Conservation (phyloP, 2,888 invertebrate genomes). For the Sinodicranocentrus sp. region DNA sequence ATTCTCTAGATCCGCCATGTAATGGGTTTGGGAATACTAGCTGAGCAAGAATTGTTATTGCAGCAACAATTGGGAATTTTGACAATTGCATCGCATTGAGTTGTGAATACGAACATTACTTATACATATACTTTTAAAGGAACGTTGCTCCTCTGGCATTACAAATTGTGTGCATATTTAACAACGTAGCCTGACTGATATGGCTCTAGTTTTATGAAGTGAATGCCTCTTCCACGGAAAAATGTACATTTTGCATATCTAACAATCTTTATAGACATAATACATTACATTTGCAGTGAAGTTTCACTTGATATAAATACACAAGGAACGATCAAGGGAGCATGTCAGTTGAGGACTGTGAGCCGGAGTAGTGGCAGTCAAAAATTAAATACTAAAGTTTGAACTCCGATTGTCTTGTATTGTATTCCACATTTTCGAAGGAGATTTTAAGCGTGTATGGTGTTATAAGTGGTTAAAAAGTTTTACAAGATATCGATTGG, state of each 20-base stretch:
- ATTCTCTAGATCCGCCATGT: conserved; percentile 27
- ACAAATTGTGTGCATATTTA: background rate
- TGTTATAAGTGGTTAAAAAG: no score
- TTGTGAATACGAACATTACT: no score
- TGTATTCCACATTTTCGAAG: no score
- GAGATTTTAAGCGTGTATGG: no score
- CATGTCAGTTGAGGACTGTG: conserved; percentile 58
- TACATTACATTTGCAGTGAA: conserved; percentile 12
- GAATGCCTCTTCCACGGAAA: background rate
- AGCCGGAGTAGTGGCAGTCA: conserved; percentile 59
- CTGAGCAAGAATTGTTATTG: conserved; percentile 26
- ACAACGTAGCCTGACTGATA: no score
- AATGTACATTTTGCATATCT: conserved; percentile 30
- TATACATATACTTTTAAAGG: no score
- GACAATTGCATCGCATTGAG: conserved; percentile 29
- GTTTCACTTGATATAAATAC: conserved; percentile 64
- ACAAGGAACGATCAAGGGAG: conserved; percentile 24
- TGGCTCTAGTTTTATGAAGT: background rate
- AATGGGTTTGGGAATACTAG: background rate
- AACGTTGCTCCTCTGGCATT: background rate
- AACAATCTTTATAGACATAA: conserved; percentile 13
- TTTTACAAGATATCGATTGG: no score
- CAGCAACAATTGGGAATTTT: conserved; percentile 61
- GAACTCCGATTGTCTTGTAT: background rate
- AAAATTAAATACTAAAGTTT: background rate